Evolutionary conservation across 2,113 vertebrate genomes (phyloP).

Genomic region (Oreotrochilus melanogaster): DNA sequence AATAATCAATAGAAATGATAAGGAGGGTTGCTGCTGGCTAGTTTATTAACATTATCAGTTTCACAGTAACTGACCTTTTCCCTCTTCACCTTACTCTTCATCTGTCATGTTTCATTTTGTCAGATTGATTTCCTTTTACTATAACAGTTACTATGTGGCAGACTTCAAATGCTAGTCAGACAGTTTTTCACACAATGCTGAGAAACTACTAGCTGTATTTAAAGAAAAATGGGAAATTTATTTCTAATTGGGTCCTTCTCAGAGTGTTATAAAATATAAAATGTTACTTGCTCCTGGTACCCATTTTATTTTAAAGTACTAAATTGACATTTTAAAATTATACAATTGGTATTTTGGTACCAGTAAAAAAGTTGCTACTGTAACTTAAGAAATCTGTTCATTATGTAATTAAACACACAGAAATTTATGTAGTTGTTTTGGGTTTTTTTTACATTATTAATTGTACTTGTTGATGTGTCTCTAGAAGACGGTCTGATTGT

Average conservation of each 20-base stretch:
- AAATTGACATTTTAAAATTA: background rate
- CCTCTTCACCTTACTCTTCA: background rate
- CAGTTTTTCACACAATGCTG: background rate
- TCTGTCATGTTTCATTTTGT: conserved; percentile 63
- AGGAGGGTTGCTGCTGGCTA: conserved; percentile 26
- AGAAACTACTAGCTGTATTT: conserved; percentile 17
- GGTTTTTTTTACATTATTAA: background rate
- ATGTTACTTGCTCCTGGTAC: background rate
- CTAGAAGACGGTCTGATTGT: background rate
- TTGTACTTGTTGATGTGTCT: background rate
- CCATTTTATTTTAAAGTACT: background rate
- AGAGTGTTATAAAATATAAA: background rate
- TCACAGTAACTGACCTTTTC: conserved; percentile 60
- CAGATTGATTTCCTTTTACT: conserved; percentile 61
- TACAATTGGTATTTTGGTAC: background rate
- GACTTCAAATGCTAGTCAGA: conserved; percentile 34
- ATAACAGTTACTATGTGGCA: background rate
- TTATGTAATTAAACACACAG: background rate
- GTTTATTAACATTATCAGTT: conserved; percentile 69
- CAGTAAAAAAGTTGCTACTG: background rate
- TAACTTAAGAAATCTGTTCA: background rate
- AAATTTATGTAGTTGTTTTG: background rate
- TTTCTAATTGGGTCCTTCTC: background rate
- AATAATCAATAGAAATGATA: conserved; percentile 49
- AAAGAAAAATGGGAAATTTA: background rate